A percentile compares a stretch with the other conserved stretches of the same genome.
Evolutionary conservation across 2,888 invertebrate species (phyloP).

Genomic region (Peribatodes rhomboidaria): DNA sequence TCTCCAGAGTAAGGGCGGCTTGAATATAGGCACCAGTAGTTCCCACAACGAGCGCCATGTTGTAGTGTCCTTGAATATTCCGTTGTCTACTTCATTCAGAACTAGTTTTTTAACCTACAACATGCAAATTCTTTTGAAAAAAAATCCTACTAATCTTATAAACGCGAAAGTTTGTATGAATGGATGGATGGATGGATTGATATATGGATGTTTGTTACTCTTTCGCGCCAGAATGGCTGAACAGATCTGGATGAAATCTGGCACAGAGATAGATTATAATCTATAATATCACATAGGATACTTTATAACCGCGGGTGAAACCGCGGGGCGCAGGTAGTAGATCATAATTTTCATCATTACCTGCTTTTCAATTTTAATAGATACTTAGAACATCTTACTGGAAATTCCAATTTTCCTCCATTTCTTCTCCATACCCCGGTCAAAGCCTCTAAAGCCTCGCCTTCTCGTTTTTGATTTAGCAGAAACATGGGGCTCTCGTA

Average conservation of each 20-base stretch:
- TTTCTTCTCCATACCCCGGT: slow-evolving; percentile 85
- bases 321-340: too few species aligned
- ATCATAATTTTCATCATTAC: too few species aligned
- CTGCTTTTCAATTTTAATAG: too few species aligned
- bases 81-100: slow-evolving; percentile 53
- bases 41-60: slow-evolving; percentile 74
- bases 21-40: slow-evolving; percentile 83
- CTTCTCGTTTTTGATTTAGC: slow-evolving; percentile 85
- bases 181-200: too few species aligned
- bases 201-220: too few species aligned
- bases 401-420: slow-evolving; percentile 55
- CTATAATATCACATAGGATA: too few species aligned
- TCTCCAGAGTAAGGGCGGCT: slow-evolving; percentile 75
- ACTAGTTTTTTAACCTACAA: slow-evolving; percentile 57
- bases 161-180: too few species aligned
- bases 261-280: too few species aligned
- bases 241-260: too few species aligned
- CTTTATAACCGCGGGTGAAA: too few species aligned
- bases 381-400: slow-evolving; percentile 13
- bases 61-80: slow-evolving; percentile 50
- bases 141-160: too few species aligned
- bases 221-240: too few species aligned
- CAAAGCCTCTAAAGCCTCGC: slow-evolving; percentile 87
- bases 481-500: slow-evolving; percentile 92
- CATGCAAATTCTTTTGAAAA: neutral